Percentiles rank a stretch among this genome's conserved stretches.
Conservation (phyloP, 2,113 vertebrate genomes). For the Gnathonemus echidnorhynchus region DNA sequence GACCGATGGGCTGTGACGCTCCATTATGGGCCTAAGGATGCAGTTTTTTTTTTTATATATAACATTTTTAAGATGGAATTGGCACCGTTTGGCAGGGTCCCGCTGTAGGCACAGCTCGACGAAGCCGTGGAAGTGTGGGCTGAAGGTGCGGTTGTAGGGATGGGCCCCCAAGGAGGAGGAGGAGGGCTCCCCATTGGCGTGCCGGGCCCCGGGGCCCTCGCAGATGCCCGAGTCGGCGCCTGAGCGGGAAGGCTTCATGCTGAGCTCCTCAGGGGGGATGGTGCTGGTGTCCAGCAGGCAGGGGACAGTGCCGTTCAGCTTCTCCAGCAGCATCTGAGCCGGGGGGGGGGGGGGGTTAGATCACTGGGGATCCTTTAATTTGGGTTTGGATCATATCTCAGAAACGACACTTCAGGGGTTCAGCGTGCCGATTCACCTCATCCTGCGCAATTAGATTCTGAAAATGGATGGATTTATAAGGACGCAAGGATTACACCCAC, state of each 20-base stretch:
- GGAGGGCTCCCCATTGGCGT: constrained; percentile 77
- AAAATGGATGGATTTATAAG: not conserved
- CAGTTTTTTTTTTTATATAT: not conserved
- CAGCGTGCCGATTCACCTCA: not conserved
- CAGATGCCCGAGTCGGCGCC: constrained; percentile 73
- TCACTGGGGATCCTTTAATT: not conserved
- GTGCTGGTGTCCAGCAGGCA: constrained; percentile 92
- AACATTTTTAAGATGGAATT: not conserved
- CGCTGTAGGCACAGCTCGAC: constrained; percentile 91
- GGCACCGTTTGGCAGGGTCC: constrained; percentile 77
- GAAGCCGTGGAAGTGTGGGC: constrained; percentile 82
- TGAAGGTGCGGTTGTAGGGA: constrained; percentile 90
- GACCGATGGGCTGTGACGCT: not conserved
- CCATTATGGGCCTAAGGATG: not conserved
- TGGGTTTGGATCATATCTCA: not conserved
- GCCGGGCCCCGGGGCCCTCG: constrained; percentile 64
- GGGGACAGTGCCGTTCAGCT: constrained; percentile 90
- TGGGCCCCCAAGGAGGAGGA: constrained; percentile 60
- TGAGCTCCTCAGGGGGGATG: constrained; percentile 87
- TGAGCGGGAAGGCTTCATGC: constrained; percentile 76
- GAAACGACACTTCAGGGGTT: not conserved
- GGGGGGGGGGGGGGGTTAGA: not conserved
- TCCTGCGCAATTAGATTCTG: not conserved
- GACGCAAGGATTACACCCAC: not conserved
- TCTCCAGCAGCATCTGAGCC: constrained; percentile 89